Base-by-base conservation (phyloP, 1,140 invertebrate species). In the Eurosta solidaginis region DNA sequence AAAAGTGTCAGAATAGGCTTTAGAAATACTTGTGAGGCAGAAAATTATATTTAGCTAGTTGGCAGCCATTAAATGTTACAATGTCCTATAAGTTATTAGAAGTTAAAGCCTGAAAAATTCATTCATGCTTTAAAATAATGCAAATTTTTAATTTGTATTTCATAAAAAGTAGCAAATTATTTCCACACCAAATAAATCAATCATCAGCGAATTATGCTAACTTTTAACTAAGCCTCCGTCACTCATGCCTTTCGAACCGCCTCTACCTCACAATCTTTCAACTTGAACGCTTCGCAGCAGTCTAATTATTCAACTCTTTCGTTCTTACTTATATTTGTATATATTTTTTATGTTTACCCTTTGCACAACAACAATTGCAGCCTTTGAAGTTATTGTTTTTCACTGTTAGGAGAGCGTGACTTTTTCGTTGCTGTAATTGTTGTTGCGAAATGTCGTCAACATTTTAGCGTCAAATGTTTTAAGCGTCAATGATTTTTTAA, bases 401-500 rank as follows among this genome's bases (percentile, higher is more conserved):
- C n/a, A 68, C 40, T 68, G 33, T 68, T 42, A 68, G n/a, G 59
- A 68, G 27, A 10, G 59, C 33, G 59, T 68, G 59, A 40, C 40
- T 68, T 68, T 29, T 63, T 40, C 20, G 36, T 68, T 68, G 33
- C 29, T 40, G 33, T 68, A 68, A 2, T 68, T 68, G 33, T 68
- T 42, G 40, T 68, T 68, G 59, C 12, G n/a, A 44, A 42, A 27
- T 20, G 27, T 47, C 47, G 36, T 25, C 77, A 40, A 29, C 33
- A 68, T 40, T 33, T 68, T 33, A 40, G 33, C 33, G 59, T 33
- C 59, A 40, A 68, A 68, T 68, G 59, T 68, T 68, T 68, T 68
- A 80, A 80, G 84, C 84, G 82, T 85, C 84, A 85, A 85, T 85
- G 84, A 84, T 81, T 85, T 85, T 84, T 85, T 79, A 85, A 85